Base-by-base conservation (phyloP, 2,888 invertebrate genomes). In the Chorisops tibialis region DNA sequence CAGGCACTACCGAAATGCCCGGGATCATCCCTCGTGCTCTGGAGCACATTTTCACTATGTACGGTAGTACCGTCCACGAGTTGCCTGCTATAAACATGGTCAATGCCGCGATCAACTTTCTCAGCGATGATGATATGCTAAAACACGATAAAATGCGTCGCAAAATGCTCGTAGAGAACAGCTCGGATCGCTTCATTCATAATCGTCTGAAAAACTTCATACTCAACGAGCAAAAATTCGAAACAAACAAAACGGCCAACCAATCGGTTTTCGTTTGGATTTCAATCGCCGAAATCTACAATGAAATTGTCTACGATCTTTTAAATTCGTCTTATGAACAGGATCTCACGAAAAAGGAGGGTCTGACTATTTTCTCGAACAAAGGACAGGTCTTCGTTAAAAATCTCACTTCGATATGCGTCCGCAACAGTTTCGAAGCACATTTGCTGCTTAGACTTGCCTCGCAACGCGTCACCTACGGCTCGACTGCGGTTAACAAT, bases 251-350 rank as follows among this genome's bases (percentile, higher is more conserved):
- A 1, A 7, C 63, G 2, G 66, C 69, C 0, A 73, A 76, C 24
- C 72, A 74, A 0, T 72, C 76, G 14, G 74, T 81, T 16, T 78
- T 80, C 21, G 79, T 89, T 0, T 91, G 94, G 93, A 83, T 96
- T 16, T 92, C 93, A 0, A 93, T 91, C 77, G 86, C 87, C 0
- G 95, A 96, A 76, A 89, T 96, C 45, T 95, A 96, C 75, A 96
- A 96, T 74, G 96, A 96, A 72, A 82, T 83, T 1, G 85, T 95
- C n/a, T 91, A 87, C 73, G 96, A 96, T 75, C 79, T 96, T 21
- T 76, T 96, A 37, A 83, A 82, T 45, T 77, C 82, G 0, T 75
- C 80, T 0, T 75, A 79, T 1, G 75, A 71, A 61, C 69, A 58
- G 50, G 73, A 78, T 47, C 82, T 86, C 63, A 81, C 81, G 68